Evolutionary conservation across 2,888 invertebrate species (phyloP), one percentile per base, ranked within the genome.

Genomic region (Ecliptopera silaceata): DNA sequence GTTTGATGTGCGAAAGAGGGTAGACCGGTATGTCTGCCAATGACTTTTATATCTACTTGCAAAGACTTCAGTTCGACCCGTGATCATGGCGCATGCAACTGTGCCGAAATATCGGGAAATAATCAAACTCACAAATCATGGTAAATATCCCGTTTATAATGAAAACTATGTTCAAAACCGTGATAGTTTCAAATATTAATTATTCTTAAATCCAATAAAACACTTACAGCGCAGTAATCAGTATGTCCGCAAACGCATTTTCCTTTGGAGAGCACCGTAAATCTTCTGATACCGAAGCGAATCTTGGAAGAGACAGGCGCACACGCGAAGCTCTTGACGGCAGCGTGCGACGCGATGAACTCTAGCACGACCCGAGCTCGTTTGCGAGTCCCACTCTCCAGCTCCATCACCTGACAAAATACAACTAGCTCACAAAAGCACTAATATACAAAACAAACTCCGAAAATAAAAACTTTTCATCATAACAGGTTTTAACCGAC

Each of bases 241-340:
- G 65, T 2, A 29, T 77, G 71, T 0, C 86, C 88, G 56, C 88
- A 89, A 1, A 79, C 74, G 58, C 89, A 82, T 34, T 76, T 79
- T 1, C 86, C 86, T 8, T 69, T 67, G 1, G 85, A 77, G 10
- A 59, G 55, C 3, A 88, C 59, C 1, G 59, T 44, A 0, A 88
- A 1, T 0, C 61, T 49, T 1, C 86, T 72, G 8, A 71, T 65
- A 0, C 84, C 90, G 26, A 77, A 43, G n/a, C 75, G 72, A 15
- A 83, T 38, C 1, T 77, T 74, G 42, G 77, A 4, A 4, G 66
- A 34, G 0, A 81, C 81, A 0, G 90, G 89, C 29, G 66, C 59
- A 18, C 83, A 80, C 5, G 79, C 3, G 1, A 64, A 63, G 10
- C 73, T 70, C 52, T 74, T 78, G 11, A 82, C 29, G 0, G 84